Base-by-base conservation (phyloP, 1,140 invertebrate species). In the Stegodyphus mimosarum region DNA sequence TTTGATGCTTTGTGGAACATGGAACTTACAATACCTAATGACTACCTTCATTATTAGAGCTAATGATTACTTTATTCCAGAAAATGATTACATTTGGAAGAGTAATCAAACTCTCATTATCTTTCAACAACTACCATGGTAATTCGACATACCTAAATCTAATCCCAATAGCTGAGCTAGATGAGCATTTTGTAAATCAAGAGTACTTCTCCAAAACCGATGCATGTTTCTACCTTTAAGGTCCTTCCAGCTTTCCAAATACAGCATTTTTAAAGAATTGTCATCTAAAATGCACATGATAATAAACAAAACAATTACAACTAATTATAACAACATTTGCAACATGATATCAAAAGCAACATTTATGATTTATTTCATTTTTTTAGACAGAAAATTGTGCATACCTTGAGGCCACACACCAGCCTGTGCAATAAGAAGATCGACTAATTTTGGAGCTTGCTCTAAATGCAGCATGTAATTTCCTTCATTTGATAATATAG, bases 401-500 rank as follows among this genome's bases (percentile, higher is more conserved):
- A 93, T 91, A 96, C 95, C 92, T 90, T 96, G 93, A 88, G 94
- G 94, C 92, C 96, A 99, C 84, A 99, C 94, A 15, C 97, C 98
- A 83, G 97, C 94, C 91, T 99, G 98, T 0, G 96, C 97, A 74
- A 99, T 90, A 4, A 99, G 92, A 83, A 97, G 94, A 87, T 96
- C 95, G 70, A 99, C 90, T 51, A 99, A 92, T 87, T 95, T 93
- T 2, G 96, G 96, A 88, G 94, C 95, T 87, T 95, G 94, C 51
- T 94, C 93, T 50, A 99, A 91, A 87, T 96, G 94, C 52, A 99
- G 90, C 6, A 95, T 94, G 89, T 97, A 95, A 76, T 95, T 95
- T 55, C 96, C 95, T 89, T 99, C 97, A 88, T 97, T 88, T 55
- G 87, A 97, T 86, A 99, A 92, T 72, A 99, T 91, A 0, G 96